phyloP scores from a whole-genome alignment of 2,113 vertebrate genomes.

The Dasyprocta punctata region DNA sequence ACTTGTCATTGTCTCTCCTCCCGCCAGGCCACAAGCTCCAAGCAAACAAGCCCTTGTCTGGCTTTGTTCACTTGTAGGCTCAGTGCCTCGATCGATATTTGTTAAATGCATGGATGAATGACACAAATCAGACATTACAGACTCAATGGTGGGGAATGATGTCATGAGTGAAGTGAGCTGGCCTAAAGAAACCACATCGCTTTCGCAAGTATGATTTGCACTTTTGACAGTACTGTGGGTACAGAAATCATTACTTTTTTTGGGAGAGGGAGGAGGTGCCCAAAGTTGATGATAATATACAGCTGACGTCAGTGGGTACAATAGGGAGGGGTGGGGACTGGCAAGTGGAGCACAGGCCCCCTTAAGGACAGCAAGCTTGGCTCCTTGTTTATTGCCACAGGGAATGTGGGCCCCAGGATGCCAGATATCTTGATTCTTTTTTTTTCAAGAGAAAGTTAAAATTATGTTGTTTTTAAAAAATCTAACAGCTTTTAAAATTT shows the following conservation, averaged over 20 bases:
- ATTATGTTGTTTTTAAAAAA: not conserved
- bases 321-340: not conserved
- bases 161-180: not conserved
- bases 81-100: not conserved
- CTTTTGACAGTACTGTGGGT: not conserved
- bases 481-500: not conserved
- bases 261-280: not conserved
- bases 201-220: not conserved
- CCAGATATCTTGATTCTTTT: not conserved
- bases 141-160: not conserved
- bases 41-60: not conserved
- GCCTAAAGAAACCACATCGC: not conserved
- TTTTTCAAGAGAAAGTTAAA: not conserved
- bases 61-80: not conserved
- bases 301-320: not conserved
- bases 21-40: not conserved
- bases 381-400: not conserved
- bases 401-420: fast-evolving
- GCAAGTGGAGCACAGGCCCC: not conserved
- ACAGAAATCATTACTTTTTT: not conserved
- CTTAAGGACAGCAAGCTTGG: not conserved
- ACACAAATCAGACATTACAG: not conserved
- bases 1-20: not conserved
- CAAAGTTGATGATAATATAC: not conserved
- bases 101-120: not conserved